Conservation (phyloP, 2,888 invertebrate species). For the Epiblema foenella region DNA sequence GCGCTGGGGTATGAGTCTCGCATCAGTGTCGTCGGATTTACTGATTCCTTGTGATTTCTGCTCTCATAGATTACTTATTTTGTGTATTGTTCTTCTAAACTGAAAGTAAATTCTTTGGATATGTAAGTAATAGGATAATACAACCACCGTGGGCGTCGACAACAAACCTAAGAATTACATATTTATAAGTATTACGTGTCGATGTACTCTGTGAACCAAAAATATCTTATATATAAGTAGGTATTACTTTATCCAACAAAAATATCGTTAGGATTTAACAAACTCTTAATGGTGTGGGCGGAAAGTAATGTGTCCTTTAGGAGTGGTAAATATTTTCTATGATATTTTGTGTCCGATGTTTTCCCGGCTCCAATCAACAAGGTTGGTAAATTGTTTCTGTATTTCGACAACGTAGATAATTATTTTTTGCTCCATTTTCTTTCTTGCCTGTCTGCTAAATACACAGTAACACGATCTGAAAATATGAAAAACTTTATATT, state of each 20-base stretch:
- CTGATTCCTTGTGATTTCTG: no score
- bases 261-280: constrained; percentile 1
- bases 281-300: no score
- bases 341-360: constrained; percentile 10
- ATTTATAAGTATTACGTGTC: no score
- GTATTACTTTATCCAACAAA: neutral
- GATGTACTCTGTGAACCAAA: neutral
- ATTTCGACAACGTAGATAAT: constrained; percentile 2
- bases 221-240: neutral
- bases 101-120: neutral
- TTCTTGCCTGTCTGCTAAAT: no score
- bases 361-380: constrained; percentile 3
- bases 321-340: constrained; percentile 15
- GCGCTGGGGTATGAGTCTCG: no score
- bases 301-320: constrained; percentile 1
- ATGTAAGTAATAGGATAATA: no score
- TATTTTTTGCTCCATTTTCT: neutral
- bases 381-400: neutral
- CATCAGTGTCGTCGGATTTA: no score
- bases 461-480: no score
- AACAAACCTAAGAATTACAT: no score
- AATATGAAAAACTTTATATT: no score
- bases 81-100: neutral
- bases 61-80: neutral
- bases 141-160: no score